A percentile compares a stretch with the other conserved stretches of the same genome.
phyloP scores from a whole-genome alignment of 1,140 invertebrate species.

The Danaus melanippus region DNA sequence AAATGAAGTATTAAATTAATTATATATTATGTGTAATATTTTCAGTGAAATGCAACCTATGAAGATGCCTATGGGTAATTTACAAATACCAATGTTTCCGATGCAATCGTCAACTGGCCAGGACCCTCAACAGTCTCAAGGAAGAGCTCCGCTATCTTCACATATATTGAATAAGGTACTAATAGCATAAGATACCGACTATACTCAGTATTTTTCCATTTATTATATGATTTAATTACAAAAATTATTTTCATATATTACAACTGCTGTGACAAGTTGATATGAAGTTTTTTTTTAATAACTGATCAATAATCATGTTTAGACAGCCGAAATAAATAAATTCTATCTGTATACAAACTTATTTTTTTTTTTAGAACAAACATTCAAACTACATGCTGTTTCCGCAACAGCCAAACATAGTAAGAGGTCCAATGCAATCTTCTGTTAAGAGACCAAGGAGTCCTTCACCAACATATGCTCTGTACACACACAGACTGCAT shows the following conservation, averaged over 20 bases:
- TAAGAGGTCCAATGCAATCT: slow-evolving; percentile 51
- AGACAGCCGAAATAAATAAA: background rate
- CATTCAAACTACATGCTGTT: slow-evolving; percentile 48
- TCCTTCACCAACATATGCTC: slow-evolving; percentile 72
- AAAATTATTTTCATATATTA: too few species aligned
- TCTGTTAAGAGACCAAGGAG: slow-evolving; percentile 70
- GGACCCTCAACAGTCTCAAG: slow-evolving; percentile 44
- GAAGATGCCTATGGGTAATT: slow-evolving; percentile 64
- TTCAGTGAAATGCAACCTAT: slow-evolving; percentile 71
- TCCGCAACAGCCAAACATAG: slow-evolving; percentile 47
- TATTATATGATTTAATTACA: too few species aligned
- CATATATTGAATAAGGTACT: slow-evolving; percentile 65
- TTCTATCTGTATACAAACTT: background rate
- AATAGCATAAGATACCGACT: too few species aligned
- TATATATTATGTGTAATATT: slow-evolving; percentile 10
- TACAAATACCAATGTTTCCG: slow-evolving; percentile 59
- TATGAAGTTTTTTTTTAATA: too few species aligned
- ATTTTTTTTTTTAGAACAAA: slow-evolving; percentile 33
- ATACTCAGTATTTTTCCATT: too few species aligned
- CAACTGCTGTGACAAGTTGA: too few species aligned
- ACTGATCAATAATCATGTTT: too few species aligned
- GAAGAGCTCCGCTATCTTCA: slow-evolving; percentile 49
- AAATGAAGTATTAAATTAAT: too few species aligned
- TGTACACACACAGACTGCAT: slow-evolving; percentile 64
- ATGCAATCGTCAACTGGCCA: slow-evolving; percentile 50